Base-by-base conservation (phyloP, 1,140 invertebrate species). In the Caenorhabditis tropicalis region DNA sequence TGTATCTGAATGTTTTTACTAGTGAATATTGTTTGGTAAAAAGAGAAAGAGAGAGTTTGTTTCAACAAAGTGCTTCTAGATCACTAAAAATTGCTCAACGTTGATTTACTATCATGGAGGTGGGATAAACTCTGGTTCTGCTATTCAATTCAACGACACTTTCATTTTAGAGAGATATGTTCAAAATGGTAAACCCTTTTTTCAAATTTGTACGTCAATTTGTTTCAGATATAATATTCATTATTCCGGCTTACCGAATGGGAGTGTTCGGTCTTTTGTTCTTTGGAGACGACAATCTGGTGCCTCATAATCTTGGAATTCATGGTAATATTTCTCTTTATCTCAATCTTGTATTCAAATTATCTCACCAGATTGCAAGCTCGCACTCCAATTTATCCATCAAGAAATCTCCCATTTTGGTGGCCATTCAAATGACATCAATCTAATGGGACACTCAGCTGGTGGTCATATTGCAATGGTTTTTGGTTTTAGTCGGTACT, bases 381-480 rank as follows among this genome's bases (percentile, higher is more conserved):
- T 97, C 95, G 96, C 95, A 9, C 93, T 96, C 36, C 94, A 96
- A 89, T 96, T 95, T 95, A 94, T 98, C 9, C 94, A 94, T 90
- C 95, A 96, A 89, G 98, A 98, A 92, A 96, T 98, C 82, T 94
- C 93, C 79, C 93, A 94, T 36, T 98, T 98, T 92, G 96, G 96
- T 48, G 96, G 96, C 2, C 96, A 97, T 92, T 94, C 95, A 12
- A 93, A 96, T 87, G 81, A 81, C n/a, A 82, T 98, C n/a, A 98
- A 96, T 0, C 92, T 98, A 16, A 97, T 98, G 90, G 96, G 96
- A 19, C 96, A 98, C 92, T 96, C 95, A 85, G 96, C 96, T 15
- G 96, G 97, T 19, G 96, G 96, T 1, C 95, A 95, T 10, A 74
- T 74, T 24, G 43, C 65, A 43, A 43, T 74, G 65, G 19, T 74